Evolutionary conservation across 1,140 invertebrate species (phyloP), one percentile per base, ranked within the genome.

Genomic region (Pseudomyrmex dendroicus): DNA sequence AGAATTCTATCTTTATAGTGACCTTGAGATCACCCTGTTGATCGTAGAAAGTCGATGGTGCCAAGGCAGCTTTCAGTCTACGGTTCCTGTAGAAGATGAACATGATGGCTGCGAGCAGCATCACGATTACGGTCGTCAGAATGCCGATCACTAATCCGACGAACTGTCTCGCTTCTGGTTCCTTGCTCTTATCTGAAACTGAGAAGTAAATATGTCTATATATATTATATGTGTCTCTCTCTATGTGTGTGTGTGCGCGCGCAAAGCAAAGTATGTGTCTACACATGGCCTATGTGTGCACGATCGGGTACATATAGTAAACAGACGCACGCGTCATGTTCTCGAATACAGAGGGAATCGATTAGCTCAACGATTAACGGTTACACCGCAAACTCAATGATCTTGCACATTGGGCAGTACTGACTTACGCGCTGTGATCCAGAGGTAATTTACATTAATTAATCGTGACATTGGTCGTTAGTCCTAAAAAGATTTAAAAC

Each of bases 61-160:
- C 87, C 5, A 93, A 77, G 5, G 94, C 93, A 54, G 95, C 95
- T 85, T 96, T 95, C 72, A 95, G 94, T 84, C 96, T 95, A 84
- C 96, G 95, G 90, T 96, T 96, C 63, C 96, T 94, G 57, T 96
- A 95, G 74, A 97, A 95, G 89, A 97, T 96, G 89, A 97, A 95
- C 77, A 96, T 95, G 90, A 97, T 97, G 62, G 96, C 95, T 8
- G 95, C 95, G 62, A 96, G 92, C 13, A 97, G 94, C 80, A 97
- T 93, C 20, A 97, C 92, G 85, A 97, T 97, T 84, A 97, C 96
- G 25, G 96, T 96, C 15, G 96, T 96, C 84, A 97, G 94, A 57
- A 96, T 95, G n/a, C 97, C 97, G 89, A 97, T 97, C 78, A 97
- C 95, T 84, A 97, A 95, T 59, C 96, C 97, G 89, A 97, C 96